phyloP scores from a whole-genome alignment of 2,113 vertebrate genomes.

The Oncorhynchus clarkii region DNA sequence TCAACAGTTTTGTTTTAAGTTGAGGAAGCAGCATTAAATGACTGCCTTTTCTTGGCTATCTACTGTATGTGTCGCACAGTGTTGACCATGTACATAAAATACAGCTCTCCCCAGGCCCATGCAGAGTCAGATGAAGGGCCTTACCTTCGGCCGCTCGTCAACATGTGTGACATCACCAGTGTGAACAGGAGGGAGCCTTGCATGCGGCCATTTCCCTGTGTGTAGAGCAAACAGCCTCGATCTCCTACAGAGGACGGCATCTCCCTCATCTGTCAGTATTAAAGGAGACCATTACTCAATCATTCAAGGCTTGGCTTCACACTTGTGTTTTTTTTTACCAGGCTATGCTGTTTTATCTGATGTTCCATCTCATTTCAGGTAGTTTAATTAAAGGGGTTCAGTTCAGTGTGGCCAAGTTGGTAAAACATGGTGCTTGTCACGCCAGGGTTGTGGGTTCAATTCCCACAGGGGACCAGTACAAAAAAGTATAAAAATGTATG shows the following conservation, averaged over 20 bases:
- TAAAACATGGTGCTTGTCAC: too few relatives aligned
- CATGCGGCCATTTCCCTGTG: slow-evolving; percentile 15
- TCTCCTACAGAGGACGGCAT: neutral
- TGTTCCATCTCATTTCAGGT: neutral
- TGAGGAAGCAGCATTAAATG: too few relatives aligned
- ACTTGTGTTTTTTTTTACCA: neutral
- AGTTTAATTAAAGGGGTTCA: neutral
- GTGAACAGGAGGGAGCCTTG: slow-evolving; percentile 16
- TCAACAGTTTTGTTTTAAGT: too few relatives aligned
- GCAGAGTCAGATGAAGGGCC: slow-evolving; percentile 11
- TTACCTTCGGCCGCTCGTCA: slow-evolving; percentile 33
- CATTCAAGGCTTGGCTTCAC: neutral
- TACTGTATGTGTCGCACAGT: neutral
- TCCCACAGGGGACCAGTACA: too few relatives aligned
- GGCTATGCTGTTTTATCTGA: neutral
- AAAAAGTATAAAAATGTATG: too few relatives aligned
- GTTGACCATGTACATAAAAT: neutral
- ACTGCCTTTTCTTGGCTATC: neutral
- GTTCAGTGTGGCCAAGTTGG: neutral
- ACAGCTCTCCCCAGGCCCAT: slow-evolving; percentile 11
- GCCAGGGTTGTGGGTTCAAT: too few relatives aligned
- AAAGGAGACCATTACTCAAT: neutral
- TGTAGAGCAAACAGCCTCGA: neutral
- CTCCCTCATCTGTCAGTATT: neutral
- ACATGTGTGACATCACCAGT: slow-evolving; percentile 32